phyloP scores from a whole-genome alignment of 1,140 invertebrate species.

The Hypsibius dujardini region DNA sequence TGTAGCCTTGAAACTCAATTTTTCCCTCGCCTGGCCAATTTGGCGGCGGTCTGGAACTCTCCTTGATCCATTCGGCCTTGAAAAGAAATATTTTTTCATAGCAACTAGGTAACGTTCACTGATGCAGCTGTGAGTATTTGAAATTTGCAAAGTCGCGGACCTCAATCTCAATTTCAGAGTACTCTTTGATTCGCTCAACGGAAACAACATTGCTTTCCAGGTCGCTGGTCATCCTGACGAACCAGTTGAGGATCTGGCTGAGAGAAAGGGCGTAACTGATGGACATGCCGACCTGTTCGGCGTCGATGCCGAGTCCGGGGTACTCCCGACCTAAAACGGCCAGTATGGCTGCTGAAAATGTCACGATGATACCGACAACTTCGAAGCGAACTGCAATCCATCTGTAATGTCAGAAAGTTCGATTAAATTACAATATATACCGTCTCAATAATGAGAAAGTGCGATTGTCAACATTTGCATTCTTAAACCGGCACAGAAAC shows the following conservation, averaged over 20 bases:
- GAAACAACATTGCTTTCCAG: conserved; percentile 25
- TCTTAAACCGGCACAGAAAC: too few species aligned
- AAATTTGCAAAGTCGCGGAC: too few species aligned
- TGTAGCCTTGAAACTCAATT: too few species aligned
- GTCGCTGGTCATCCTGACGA: conserved; percentile 23
- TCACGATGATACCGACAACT: conserved; percentile 33
- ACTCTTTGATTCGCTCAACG: conserved; percentile 27
- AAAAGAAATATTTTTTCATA: too few species aligned
- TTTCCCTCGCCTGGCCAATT: too few species aligned
- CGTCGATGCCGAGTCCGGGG: conserved; percentile 27
- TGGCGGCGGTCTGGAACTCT: too few species aligned
- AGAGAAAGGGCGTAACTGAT: conserved; percentile 41
- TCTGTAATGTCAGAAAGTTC: conserved; percentile 22
- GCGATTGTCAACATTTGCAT: too few species aligned
- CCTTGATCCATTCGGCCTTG: too few species aligned
- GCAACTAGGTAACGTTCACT: too few species aligned
- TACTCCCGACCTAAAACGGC: conserved; percentile 32
- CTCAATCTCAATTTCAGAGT: not conserved
- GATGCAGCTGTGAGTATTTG: too few species aligned
- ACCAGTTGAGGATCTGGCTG: conserved; percentile 24
- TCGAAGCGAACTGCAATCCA: conserved; percentile 35
- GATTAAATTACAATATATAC: too few species aligned
- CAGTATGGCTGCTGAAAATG: conserved; percentile 37
- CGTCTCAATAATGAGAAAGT: too few species aligned
- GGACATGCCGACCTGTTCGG: conserved; percentile 39